These are phyloP conservation scores for Phodopus roborovskii DNA, from an alignment of 2,113 vertebrate genomes.

Conservation along the genomic window DNA sequence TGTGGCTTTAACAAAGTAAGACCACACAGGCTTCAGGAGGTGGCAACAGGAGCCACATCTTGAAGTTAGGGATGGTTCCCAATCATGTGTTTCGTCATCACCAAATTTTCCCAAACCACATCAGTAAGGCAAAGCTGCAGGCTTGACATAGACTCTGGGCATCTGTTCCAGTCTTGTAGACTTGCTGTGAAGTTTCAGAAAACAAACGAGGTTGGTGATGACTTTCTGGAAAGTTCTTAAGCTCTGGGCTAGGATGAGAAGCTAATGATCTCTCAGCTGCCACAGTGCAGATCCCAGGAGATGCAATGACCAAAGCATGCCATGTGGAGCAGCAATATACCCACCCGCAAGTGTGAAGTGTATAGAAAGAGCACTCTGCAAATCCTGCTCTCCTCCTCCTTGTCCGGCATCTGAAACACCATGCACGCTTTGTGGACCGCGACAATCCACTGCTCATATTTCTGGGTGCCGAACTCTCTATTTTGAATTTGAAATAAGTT, in stretches of 20 bases:
- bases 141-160: not conserved
- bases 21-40: not conserved
- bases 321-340: conserved; percentile 73
- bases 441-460: conserved; percentile 89
- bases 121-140: not conserved
- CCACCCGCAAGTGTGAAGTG: conserved; percentile 88
- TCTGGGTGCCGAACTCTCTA: conserved; percentile 86
- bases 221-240: not conserved
- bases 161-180: not conserved
- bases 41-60: not conserved
- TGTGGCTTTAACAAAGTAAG: not conserved
- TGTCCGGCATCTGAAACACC: conserved; percentile 82
- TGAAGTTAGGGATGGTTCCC: not conserved
- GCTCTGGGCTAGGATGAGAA: not conserved
- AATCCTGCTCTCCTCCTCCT: conserved; percentile 85
- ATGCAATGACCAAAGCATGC: not conserved
- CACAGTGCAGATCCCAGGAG: not conserved
- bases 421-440: conserved; percentile 85
- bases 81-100: not conserved
- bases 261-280: not conserved
- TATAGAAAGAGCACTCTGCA: conserved; percentile 88
- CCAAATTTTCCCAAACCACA: not conserved
- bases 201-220: not conserved
- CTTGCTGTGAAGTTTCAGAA: not conserved
- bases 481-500: conserved; percentile 79